A percentile compares a stretch with the other conserved stretches of the same genome.
Conservation (phyloP, 1,140 invertebrate genomes). For the Panagrolaimus sp. region DNA sequence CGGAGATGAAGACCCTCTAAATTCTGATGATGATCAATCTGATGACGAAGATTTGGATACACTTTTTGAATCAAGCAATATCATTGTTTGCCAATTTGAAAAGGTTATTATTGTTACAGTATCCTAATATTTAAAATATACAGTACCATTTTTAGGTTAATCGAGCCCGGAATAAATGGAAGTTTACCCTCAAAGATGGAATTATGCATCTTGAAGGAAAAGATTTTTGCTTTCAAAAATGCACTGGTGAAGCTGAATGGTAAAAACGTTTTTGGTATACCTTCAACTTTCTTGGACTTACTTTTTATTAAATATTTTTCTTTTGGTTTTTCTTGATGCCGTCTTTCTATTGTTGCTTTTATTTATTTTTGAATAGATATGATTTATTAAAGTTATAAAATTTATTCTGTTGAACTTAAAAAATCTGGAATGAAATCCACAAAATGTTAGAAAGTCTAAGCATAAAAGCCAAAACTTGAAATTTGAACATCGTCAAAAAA, state of each 20-base stretch:
- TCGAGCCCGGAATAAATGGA: constrained; percentile 94
- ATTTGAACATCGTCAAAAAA: too few species aligned
- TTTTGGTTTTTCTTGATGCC: too few species aligned
- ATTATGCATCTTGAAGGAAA: constrained; percentile 98
- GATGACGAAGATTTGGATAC: constrained; percentile 90
- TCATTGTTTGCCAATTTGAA: constrained; percentile 98
- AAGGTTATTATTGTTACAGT: constrained; percentile 67
- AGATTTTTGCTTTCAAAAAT: constrained; percentile 97
- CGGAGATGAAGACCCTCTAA: constrained; percentile 74
- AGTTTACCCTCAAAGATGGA: constrained; percentile 97
- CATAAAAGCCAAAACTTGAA: too few species aligned
- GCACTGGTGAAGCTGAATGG: constrained; percentile 95
- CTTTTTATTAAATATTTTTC: too few species aligned
- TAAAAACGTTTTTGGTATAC: constrained; percentile 22
- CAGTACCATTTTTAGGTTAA: constrained; percentile 70
- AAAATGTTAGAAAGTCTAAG: too few species aligned
- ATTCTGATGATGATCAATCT: constrained; percentile 86
- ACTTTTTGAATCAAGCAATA: constrained; percentile 94
- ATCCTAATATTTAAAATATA: constrained; percentile 11
- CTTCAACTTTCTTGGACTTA: too few species aligned
- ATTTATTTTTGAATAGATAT: too few species aligned
- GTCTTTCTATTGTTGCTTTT: too few species aligned
- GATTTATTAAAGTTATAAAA: too few species aligned
- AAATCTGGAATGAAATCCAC: too few species aligned
- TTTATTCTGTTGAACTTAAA: too few species aligned